Percentiles rank a stretch among this genome's conserved stretches.
Evolutionary conservation across 2,113 vertebrate species (phyloP).

Genomic region (Desmodus rotundus): DNA sequence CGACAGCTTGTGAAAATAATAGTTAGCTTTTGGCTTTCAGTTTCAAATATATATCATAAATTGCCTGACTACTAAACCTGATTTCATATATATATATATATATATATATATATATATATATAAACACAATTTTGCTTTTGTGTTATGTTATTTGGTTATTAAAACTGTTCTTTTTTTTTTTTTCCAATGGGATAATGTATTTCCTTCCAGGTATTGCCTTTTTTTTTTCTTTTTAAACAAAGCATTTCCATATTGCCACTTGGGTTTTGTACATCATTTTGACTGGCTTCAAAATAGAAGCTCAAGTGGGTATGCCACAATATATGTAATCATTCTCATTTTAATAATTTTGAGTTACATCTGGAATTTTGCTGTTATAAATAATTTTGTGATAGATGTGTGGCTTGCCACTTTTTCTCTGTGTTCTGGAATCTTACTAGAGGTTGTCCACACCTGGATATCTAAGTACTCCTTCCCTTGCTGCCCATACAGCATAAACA

Average conservation of each 20-base stretch:
- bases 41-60: constrained; percentile 26
- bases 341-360: background rate
- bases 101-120: background rate
- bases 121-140: background rate
- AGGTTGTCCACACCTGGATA: background rate
- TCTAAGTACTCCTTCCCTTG: background rate
- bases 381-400: background rate
- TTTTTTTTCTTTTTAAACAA: background rate
- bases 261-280: constrained; percentile 11
- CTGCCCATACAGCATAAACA: background rate
- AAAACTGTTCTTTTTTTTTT: background rate
- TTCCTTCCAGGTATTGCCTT: background rate
- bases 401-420: background rate
- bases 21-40: constrained; percentile 10
- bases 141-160: background rate
- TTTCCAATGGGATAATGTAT: background rate
- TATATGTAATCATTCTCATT: background rate
- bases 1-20: constrained; percentile 52
- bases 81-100: background rate
- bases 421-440: background rate
- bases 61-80: background rate
- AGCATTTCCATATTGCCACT: background rate
- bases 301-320: background rate
- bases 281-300: background rate
- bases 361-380: background rate